Evolutionary conservation across 2,888 invertebrate species (phyloP), one percentile per base, ranked within the genome.

Genomic region (Saturnia japonica): DNA sequence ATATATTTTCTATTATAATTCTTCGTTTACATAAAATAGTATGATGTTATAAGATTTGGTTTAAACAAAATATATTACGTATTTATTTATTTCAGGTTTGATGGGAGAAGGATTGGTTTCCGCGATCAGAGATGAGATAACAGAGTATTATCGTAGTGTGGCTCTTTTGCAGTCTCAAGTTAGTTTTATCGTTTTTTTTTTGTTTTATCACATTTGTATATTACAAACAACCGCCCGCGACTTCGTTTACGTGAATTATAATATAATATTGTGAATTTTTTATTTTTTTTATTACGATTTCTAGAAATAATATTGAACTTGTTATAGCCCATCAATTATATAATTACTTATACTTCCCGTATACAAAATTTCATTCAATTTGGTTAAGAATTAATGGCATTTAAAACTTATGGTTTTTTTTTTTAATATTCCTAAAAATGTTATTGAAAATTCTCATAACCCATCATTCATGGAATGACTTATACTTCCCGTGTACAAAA

Each of bases 101-200:
- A 96, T 97, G 87, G 96, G 96, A 2, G 97, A 98, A 91, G 98
- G 98, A 69, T 95, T 99, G 76, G 96, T 98, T 71, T 95, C 97
- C 2, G 97, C 97, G 3, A 93, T 99, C 72, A 96, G 97, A 80
- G 96, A 97, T 72, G 98, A 99, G 88, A 91, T 99, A 19, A 96
- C 96, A 0, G 97, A 97, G 82, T 99, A 98, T 89, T 98, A 98
- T 87, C 95, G 98, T 75, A 96, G 98, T 78, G 95, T 99, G 72
- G 98, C 99, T 1, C 93, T 97, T 69, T 92, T 99, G 69, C 98
- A 99, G 88, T 97, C 98, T 70, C 97, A 97, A 95, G 97, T 98
- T n/a, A 14, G 40, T n/a, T 62, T 57, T 60, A 6, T 72, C 67
- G 9, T 22, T 54, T 54, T 54, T 54, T 19, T 1, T 47, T 25